These are phyloP conservation scores for Caenorhabditis brenneri DNA, from an alignment of 1,140 invertebrate genomes.

Conservation along the genomic window DNA sequence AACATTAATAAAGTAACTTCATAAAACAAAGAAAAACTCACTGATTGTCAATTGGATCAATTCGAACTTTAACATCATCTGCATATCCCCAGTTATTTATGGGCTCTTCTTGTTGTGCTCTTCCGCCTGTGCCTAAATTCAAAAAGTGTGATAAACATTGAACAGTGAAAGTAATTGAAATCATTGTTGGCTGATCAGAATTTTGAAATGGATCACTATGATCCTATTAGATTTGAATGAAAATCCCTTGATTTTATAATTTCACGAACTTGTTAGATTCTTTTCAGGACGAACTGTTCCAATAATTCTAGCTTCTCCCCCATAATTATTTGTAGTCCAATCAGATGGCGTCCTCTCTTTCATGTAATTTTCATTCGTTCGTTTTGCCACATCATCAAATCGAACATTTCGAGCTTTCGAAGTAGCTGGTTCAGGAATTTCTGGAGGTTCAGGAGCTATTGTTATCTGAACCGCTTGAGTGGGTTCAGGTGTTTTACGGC, in stretches of 20 bases:
- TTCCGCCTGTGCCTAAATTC: neutral
- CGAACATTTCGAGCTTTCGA: slow-evolving; percentile 13
- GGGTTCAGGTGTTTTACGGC: slow-evolving; percentile 54
- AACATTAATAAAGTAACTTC: neutral
- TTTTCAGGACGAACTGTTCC: slow-evolving; percentile 31
- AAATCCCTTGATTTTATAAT: too few relatives aligned
- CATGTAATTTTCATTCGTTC: neutral
- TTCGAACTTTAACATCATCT: slow-evolving; percentile 18
- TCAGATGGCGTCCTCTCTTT: neutral
- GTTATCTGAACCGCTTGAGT: slow-evolving; percentile 50
- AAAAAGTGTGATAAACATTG: neutral
- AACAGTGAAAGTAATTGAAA: too few relatives aligned
- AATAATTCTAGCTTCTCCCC: slow-evolving; percentile 47
- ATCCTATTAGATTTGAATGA: too few relatives aligned
- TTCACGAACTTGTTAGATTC: slow-evolving; percentile 14
- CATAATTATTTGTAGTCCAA: slow-evolving; percentile 32
- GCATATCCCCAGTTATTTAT: slow-evolving; percentile 1
- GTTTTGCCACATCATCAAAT: slow-evolving; percentile 35
- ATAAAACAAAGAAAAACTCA: neutral
- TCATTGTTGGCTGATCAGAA: too few relatives aligned
- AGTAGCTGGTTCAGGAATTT: neutral
- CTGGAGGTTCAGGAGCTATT: slow-evolving; percentile 4
- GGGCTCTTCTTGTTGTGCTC: neutral
- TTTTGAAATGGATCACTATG: too few relatives aligned
- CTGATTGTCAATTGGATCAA: slow-evolving; percentile 17